Conservation (phyloP, 2,113 vertebrate species). For the Neodontobutis hainanensis region DNA sequence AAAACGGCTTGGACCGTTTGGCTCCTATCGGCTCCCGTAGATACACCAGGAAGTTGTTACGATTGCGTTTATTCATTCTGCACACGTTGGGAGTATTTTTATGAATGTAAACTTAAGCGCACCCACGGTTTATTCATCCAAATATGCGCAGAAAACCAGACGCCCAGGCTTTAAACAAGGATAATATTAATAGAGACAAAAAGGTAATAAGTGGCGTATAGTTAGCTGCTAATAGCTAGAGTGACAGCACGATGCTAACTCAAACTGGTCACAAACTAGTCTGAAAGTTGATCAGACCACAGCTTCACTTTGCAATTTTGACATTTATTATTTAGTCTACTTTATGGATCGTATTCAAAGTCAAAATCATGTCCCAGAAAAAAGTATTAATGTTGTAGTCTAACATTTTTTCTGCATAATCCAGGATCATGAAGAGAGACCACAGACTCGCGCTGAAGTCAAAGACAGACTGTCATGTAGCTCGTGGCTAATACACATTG, state of each 20-base stretch:
- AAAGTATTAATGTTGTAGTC: background rate
- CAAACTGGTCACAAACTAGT: background rate
- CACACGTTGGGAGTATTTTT: background rate
- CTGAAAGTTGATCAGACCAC: background rate
- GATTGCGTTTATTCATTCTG: constrained; percentile 32
- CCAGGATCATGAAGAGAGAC: constrained; percentile 34
- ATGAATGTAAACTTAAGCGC: background rate
- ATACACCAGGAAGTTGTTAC: constrained; percentile 34
- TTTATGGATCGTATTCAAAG: too few relatives aligned
- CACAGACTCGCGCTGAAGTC: constrained; percentile 4
- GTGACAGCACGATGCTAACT: background rate
- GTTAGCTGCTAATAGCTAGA: background rate
- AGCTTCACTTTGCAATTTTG: too few relatives aligned
- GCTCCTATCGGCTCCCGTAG: constrained; percentile 36
- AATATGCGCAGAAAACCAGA: constrained; percentile 72
- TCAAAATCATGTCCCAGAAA: background rate
- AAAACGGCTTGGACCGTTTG: constrained; percentile 17
- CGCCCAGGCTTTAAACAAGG: constrained; percentile 45
- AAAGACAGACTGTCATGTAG: constrained; percentile 46
- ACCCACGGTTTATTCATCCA: background rate
- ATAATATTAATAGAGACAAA: constrained; percentile 32
- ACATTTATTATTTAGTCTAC: too few relatives aligned
- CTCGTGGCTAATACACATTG: constrained; percentile 66
- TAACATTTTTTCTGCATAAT: background rate
- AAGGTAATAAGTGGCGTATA: constrained; percentile 57